Percentiles rank a stretch among this genome's conserved stretches.
These are phyloP conservation scores for Anser brachyrhynchus DNA, from an alignment of 2,113 vertebrate genomes.

Conservation along the genomic window DNA sequence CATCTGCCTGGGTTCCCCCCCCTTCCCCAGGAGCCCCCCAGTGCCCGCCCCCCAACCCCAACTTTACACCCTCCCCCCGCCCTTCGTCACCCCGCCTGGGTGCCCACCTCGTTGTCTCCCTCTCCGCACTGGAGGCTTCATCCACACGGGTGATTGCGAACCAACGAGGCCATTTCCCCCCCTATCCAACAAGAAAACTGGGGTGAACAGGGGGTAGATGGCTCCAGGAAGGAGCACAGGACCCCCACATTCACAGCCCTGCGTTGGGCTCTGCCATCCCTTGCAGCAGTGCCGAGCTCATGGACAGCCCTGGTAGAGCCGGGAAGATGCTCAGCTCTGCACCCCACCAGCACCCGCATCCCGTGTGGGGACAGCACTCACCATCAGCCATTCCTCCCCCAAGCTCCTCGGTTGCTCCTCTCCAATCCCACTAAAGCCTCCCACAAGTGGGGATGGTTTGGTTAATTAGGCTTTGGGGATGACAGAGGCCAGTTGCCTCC, in stretches of 20 bases:
- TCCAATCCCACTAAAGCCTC: neutral
- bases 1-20: neutral
- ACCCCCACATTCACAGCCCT: rapidly evolving
- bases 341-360: neutral
- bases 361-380: neutral
- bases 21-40: neutral
- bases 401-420: neutral
- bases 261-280: rapidly evolving
- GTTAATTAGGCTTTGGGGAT: neutral
- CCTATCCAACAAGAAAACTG: neutral
- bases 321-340: neutral
- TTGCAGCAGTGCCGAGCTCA: neutral
- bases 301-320: rapidly evolving
- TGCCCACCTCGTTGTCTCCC: neutral
- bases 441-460: neutral
- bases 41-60: neutral
- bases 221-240: neutral
- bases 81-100: neutral
- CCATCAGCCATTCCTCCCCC: neutral
- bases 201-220: neutral
- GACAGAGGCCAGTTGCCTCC: neutral
- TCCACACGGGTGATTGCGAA: rapidly evolving
- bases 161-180: neutral
- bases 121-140: too few species aligned
- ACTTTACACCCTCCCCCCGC: rapidly evolving